A percentile compares a stretch with the other conserved stretches of the same genome.
phyloP scores from a whole-genome alignment of 2,888 invertebrate species.

The Coelopa pilipes region DNA sequence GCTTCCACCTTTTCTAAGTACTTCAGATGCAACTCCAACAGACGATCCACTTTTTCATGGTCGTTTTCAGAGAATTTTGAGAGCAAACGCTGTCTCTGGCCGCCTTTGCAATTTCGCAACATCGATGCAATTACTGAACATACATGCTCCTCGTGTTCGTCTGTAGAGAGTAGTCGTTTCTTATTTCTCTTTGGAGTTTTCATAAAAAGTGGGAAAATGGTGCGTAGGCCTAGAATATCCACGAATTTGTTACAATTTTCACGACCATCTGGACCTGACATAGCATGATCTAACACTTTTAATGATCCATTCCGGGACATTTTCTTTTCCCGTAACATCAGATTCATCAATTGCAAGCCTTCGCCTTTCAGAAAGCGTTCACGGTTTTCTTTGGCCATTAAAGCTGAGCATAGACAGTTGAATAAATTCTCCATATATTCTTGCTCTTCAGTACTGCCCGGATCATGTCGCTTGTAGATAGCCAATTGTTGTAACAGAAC shows the following conservation, averaged over 20 bases:
- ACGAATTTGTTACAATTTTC: slow-evolving; percentile 98
- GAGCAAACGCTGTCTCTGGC: slow-evolving; percentile 88
- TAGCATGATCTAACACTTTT: slow-evolving; percentile 97
- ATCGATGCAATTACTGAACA: slow-evolving; percentile 93
- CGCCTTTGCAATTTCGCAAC: slow-evolving; percentile 90
- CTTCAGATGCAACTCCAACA: slow-evolving; percentile 96
- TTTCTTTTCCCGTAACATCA: slow-evolving; percentile 98
- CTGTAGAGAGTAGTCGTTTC: slow-evolving; percentile 81
- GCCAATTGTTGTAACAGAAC: slow-evolving; percentile 94
- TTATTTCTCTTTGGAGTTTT: slow-evolving; percentile 92
- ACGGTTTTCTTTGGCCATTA: slow-evolving; percentile 89
- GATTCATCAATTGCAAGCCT: slow-evolving; percentile 98
- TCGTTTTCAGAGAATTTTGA: slow-evolving; percentile 98
- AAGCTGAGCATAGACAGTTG: slow-evolving; percentile 91
- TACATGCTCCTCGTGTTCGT: slow-evolving; percentile 96
- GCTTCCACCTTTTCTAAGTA: slow-evolving; percentile 92
- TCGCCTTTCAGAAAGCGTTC: slow-evolving; percentile 93
- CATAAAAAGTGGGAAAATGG: slow-evolving; percentile 99
- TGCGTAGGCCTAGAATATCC: slow-evolving; percentile 94
- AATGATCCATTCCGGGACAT: slow-evolving; percentile 94
- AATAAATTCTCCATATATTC: slow-evolving; percentile 99
- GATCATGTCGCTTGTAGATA: slow-evolving; percentile 95
- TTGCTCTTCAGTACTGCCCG: slow-evolving; percentile 89
- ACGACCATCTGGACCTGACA: slow-evolving; percentile 91
- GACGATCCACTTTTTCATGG: slow-evolving; percentile 95